Evolutionary conservation across 2,797 vertebrate species (phyloP).

Genomic region (Gambelia wislizenii): DNA sequence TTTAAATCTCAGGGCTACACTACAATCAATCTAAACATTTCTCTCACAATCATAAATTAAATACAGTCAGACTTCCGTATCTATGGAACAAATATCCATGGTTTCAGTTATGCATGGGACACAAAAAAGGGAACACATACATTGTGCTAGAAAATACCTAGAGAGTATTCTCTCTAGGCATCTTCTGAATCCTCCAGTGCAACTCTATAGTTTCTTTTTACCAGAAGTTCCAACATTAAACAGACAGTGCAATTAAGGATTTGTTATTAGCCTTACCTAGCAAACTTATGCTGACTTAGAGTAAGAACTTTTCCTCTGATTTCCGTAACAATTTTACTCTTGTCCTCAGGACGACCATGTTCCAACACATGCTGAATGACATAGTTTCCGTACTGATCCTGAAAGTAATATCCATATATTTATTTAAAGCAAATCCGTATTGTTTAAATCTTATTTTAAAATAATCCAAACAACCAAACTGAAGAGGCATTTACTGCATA

Average conservation of each 20-base stretch:
- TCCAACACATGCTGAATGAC: slow-evolving; percentile 98
- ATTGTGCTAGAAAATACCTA: no score
- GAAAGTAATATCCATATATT: slow-evolving; percentile 56
- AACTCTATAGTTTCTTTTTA: no score
- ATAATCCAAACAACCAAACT: neutral
- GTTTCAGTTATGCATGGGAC: no score
- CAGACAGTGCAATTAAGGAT: slow-evolving; percentile 5
- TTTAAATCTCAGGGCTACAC: neutral
- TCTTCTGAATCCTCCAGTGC: no score
- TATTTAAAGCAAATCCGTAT: neutral
- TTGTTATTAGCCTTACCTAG: slow-evolving; percentile 83
- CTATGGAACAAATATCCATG: no score
- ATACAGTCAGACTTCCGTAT: no score
- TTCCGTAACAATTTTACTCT: slow-evolving; percentile 98
- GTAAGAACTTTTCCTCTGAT: slow-evolving; percentile 95
- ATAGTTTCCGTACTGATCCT: slow-evolving; percentile 99
- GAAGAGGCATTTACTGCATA: neutral
- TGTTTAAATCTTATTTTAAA: neutral
- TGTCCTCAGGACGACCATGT: slow-evolving; percentile 95
- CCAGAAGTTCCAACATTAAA: neutral
- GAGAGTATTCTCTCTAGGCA: no score
- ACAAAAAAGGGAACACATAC: no score
- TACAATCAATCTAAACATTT: neutral
- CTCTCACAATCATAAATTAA: neutral
- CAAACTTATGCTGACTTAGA: slow-evolving; percentile 98